phyloP scores from a whole-genome alignment of 1,140 invertebrate genomes.

The Drosophila murphyi region DNA sequence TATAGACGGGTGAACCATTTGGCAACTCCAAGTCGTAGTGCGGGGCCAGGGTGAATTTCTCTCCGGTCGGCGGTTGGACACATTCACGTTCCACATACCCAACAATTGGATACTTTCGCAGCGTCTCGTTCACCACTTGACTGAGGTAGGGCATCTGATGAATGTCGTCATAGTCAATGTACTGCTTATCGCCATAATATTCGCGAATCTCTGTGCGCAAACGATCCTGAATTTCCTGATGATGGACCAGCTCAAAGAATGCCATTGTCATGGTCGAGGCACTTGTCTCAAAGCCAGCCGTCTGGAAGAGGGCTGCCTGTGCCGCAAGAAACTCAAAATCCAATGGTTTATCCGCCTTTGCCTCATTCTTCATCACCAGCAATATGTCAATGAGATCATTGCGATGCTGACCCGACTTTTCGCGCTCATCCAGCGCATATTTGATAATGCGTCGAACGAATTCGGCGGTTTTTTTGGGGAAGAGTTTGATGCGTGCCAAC shows the following conservation, averaged over 20 bases:
- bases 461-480: conserved; percentile 41
- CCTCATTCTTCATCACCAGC: conserved; percentile 75
- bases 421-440: conserved; percentile 74
- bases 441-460: conserved; percentile 78
- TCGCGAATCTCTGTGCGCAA: conserved; percentile 87
- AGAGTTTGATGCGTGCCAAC: conserved; percentile 61
- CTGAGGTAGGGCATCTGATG: conserved; percentile 88
- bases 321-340: conserved; percentile 85
- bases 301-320: conserved; percentile 89
- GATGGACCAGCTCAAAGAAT: conserved; percentile 88
- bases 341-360: conserved; percentile 31
- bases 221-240: conserved; percentile 88
- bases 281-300: conserved; percentile 91
- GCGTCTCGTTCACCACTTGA: conserved; percentile 85
- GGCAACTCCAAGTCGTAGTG: conserved; percentile 54
- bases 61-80: conserved; percentile 45
- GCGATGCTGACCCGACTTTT: conserved; percentile 58
- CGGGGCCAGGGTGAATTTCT: conserved; percentile 63
- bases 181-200: conserved; percentile 84
- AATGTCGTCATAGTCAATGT: conserved; percentile 87
- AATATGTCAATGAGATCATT: conserved; percentile 85
- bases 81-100: conserved; percentile 68
- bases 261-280: conserved; percentile 88
- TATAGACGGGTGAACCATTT: conserved; percentile 59
- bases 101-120: conserved; percentile 73